Conservation (phyloP, 64 coral and sea anemone species). For the Dendrophyllia cribrosa region DNA sequence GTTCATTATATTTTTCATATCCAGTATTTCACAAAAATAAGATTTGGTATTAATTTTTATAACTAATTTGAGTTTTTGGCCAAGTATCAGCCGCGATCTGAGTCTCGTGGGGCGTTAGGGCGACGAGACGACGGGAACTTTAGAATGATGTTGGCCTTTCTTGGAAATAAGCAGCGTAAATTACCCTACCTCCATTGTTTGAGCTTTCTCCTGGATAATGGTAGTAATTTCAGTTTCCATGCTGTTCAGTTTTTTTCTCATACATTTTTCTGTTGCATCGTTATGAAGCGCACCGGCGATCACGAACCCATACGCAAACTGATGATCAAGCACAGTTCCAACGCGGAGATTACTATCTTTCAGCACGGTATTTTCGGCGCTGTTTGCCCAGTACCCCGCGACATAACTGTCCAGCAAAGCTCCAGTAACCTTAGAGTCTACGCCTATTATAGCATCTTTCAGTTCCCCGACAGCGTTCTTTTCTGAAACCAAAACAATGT, state of each 20-base stretch:
- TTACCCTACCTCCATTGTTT: conserved; percentile 92
- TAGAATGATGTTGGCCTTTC: too few relatives aligned
- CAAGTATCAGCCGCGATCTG: too few relatives aligned
- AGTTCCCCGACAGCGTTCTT: conserved; percentile 62
- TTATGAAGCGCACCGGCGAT: conserved; percentile 76
- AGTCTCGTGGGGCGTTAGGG: too few relatives aligned
- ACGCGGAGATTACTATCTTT: conserved; percentile 72
- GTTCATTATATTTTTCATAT: too few relatives aligned
- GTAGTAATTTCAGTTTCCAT: conserved; percentile 98
- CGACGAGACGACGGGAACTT: too few relatives aligned
- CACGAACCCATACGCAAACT: conserved; percentile 99
- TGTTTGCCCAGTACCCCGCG: conserved; percentile 94
- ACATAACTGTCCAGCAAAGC: conserved; percentile 95
- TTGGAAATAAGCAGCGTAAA: too few relatives aligned
- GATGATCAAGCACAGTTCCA: conserved; percentile 96
- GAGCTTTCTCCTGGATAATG: conserved; percentile 82
- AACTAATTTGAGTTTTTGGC: too few relatives aligned
- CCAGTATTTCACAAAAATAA: too few relatives aligned
- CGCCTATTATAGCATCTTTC: conserved; percentile 64
- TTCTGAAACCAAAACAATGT: conserved; percentile 31
- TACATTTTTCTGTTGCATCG: conserved; percentile 76
- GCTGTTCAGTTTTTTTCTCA: conserved; percentile 95
- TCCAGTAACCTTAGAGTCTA: conserved; percentile 35
- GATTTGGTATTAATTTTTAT: too few relatives aligned
- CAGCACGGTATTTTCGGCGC: conserved; percentile 31